phyloP scores from a whole-genome alignment of 1,140 invertebrate species.

The Adelges cooleyi region DNA sequence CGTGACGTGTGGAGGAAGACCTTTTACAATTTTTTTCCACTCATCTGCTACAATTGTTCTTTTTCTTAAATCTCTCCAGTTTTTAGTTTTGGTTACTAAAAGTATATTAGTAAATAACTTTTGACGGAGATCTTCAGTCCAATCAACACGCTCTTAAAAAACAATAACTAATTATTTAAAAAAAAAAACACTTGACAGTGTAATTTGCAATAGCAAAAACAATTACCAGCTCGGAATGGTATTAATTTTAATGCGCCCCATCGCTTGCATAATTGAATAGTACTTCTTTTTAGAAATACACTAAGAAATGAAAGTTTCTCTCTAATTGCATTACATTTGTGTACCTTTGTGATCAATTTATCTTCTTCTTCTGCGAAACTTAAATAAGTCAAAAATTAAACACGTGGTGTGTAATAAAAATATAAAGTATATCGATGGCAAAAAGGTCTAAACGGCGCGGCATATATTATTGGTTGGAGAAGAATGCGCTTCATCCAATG shows the following conservation, averaged over 20 bases:
- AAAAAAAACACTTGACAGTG: no score
- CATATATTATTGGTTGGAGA: no score
- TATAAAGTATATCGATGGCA: no score
- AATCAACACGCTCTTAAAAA: background rate
- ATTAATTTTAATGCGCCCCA: background rate
- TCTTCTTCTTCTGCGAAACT: constrained; percentile 5
- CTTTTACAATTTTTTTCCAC: background rate
- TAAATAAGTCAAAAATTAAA: background rate
- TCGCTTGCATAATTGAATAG: background rate
- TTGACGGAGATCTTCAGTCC: background rate
- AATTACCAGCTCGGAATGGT: background rate
- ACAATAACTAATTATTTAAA: no score
- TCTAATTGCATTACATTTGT: background rate
- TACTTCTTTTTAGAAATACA: constrained; percentile 4
- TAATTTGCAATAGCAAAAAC: background rate
- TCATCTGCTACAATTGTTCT: background rate
- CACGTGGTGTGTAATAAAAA: no score
- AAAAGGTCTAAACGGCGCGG: no score
- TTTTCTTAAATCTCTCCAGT: constrained; percentile 2
- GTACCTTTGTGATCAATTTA: background rate
- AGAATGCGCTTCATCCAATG: no score
- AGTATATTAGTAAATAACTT: constrained; percentile 15
- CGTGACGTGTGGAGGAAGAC: background rate
- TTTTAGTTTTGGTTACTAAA: background rate
- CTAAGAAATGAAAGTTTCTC: background rate